These are phyloP conservation scores for Parapristionchus giblindavisi DNA, from an alignment of 2,888 invertebrate species.

Conservation along the genomic window DNA sequence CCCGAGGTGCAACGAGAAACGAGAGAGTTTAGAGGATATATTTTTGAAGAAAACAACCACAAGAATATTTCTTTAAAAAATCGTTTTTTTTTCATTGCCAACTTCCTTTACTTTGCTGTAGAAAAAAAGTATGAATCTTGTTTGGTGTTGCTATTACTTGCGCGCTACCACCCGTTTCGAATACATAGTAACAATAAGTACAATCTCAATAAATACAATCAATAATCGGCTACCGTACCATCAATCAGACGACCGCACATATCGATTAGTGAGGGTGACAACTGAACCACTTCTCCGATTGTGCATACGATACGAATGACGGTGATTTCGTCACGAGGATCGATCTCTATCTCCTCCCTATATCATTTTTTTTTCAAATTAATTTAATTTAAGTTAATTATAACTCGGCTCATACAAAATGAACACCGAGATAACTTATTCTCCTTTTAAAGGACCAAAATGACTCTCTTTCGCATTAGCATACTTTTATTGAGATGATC, in stretches of 20 bases:
- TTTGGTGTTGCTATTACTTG: too few relatives aligned
- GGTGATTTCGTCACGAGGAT: constrained; percentile 63
- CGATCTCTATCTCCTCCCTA: neutral
- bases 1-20: neutral
- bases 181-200: too few relatives aligned
- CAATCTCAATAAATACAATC: neutral
- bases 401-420: too few relatives aligned
- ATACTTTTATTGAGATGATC: too few relatives aligned
- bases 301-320: constrained; percentile 71
- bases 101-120: too few relatives aligned
- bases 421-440: too few relatives aligned
- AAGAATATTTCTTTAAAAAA: neutral
- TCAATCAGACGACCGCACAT: constrained; percentile 56
- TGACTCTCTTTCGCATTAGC: too few relatives aligned
- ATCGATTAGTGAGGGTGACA: constrained; percentile 71
- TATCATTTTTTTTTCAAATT: too few relatives aligned
- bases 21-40: neutral
- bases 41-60: neutral
- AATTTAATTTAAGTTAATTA: too few relatives aligned
- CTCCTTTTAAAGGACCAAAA: too few relatives aligned
- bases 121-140: too few relatives aligned
- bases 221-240: constrained; percentile 19
- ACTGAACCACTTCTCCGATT: constrained; percentile 70
- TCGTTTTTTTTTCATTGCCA: neutral
- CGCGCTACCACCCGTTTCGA: too few relatives aligned